Evolutionary conservation across 2,888 invertebrate species (phyloP).

Genomic region (Xiphydria camelus): DNA sequence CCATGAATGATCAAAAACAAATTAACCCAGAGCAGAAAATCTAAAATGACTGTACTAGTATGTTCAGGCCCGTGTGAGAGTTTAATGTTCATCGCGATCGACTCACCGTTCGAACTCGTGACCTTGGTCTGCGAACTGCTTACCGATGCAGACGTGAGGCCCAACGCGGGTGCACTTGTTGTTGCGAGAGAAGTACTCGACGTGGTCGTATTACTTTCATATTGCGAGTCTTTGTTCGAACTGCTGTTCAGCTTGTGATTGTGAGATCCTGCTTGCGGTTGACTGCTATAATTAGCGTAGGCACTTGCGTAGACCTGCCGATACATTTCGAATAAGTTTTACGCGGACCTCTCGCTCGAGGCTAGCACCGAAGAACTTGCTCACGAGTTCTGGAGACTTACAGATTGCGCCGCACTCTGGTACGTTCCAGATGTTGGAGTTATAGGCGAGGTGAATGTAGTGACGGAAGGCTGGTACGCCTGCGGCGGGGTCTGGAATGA

Average conservation of each 20-base stretch:
- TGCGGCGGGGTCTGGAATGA: constrained; percentile 51
- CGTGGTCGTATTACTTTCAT: constrained; percentile 49
- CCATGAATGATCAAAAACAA: too few relatives aligned
- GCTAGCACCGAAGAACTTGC: too few relatives aligned
- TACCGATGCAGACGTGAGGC: constrained; percentile 48
- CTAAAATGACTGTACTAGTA: too few relatives aligned
- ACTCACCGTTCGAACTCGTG: constrained; percentile 50
- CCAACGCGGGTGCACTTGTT: constrained; percentile 46
- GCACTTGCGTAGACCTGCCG: constrained; percentile 46
- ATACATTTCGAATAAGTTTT: background rate
- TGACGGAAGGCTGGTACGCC: constrained; percentile 51
- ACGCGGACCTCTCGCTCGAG: too few relatives aligned
- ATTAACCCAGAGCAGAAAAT: too few relatives aligned
- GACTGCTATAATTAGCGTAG: constrained; percentile 47
- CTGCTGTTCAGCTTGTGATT: constrained; percentile 51
- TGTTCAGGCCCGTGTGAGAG: too few relatives aligned
- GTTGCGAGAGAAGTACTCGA: constrained; percentile 48
- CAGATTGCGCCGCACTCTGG: constrained; percentile 51
- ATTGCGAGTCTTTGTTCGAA: constrained; percentile 50
- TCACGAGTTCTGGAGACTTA: too few relatives aligned
- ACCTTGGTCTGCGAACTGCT: constrained; percentile 53
- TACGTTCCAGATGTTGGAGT: constrained; percentile 49
- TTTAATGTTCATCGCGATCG: too few relatives aligned
- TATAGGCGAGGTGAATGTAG: constrained; percentile 52
- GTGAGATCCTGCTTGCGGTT: constrained; percentile 48